phyloP scores from a whole-genome alignment of 2,113 vertebrate species.

The Terrapene triunguis region DNA sequence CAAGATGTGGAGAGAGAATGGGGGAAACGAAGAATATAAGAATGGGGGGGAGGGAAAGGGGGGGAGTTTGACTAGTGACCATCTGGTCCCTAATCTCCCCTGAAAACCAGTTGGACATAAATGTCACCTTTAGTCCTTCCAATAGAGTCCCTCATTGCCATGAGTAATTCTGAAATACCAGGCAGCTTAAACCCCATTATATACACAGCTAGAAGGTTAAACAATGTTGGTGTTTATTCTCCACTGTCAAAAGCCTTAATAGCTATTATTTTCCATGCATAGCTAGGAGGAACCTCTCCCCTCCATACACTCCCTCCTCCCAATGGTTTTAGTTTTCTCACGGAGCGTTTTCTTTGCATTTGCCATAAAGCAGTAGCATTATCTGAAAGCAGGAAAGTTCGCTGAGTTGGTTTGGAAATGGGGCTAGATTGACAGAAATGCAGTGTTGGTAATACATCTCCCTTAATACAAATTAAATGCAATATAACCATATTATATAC shows the following conservation, averaged over 20 bases:
- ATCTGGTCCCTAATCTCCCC: neutral
- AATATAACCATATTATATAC: neutral
- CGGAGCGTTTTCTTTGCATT: neutral
- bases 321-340: neutral
- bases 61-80: neutral
- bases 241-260: neutral
- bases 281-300: neutral
- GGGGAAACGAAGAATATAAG: neutral
- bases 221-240: neutral
- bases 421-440: neutral
- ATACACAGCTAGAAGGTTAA: neutral
- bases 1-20: neutral
- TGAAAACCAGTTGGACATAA: neutral
- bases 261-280: neutral
- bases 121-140: neutral
- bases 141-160: neutral
- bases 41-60: neutral
- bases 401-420: neutral
- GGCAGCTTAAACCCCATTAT: neutral
- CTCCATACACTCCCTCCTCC: neutral
- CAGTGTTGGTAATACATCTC: neutral
- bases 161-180: neutral
- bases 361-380: neutral
- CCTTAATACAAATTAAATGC: neutral
- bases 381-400: neutral